Evolutionary conservation across 37 sponge, comb jelly and placozoan species (phyloP), one percentile per base, ranked within the genome.

Genomic region (Eunapius fragilis): DNA sequence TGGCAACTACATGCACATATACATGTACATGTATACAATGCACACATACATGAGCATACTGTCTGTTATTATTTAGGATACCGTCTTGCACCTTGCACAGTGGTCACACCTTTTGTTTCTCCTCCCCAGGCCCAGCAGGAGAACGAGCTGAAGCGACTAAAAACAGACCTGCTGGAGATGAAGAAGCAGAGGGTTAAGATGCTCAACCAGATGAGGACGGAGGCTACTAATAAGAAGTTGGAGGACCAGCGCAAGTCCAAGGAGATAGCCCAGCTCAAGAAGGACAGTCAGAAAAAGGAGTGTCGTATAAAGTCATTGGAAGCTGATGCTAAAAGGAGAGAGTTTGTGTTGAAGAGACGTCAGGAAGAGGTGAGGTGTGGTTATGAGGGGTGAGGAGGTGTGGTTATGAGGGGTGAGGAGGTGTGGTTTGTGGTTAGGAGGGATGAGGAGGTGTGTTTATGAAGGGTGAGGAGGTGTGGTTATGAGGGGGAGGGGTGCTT

Each of bases 101-200:
- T 36, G 27, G 9, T 36, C 75, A 0, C 75, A 33, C 30, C 3
- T 13, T 25, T 25, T 31, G 27, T 7, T 10, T 36, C 75, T 75
- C 79, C 3, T 79, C 79, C 74, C 28, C 81, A 94, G 92, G 89
- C 77, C 7, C 84, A 85, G 68, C 90, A 91, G 11, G 96, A 96
- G 77, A 78, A 37, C 0, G 86, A 96, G 77, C 82, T 96, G 47
- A 86, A 75, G 73, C 26, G 58, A 26, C 75, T 96, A 45, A 93
- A 91, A 75, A 45, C 26, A 28, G 89, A 93, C 28, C 58, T 96
- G 11, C 84, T 87, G n/a, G 94, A 96, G 45, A 89, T 96, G 96
- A 96, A 96, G 82, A 96, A 93, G 37, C 92, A 89, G 35, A 80
- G 87, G 69, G 92, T 95, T n/a, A 91, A 88, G 71, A 72, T 93